Conservation (phyloP, 2,797 vertebrate genomes). For the Thripadectes ignobilis region DNA sequence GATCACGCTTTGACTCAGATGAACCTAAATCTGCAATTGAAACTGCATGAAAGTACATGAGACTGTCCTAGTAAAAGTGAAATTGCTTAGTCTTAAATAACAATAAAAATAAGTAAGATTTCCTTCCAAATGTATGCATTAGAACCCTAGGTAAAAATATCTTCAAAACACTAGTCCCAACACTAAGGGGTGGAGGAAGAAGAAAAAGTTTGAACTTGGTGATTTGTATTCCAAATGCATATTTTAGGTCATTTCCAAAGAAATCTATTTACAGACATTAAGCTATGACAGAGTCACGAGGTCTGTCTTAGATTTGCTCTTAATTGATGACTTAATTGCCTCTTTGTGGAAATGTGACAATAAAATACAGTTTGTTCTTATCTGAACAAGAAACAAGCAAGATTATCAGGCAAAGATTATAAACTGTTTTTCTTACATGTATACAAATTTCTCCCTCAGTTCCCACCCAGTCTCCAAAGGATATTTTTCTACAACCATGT, state of each 20-base stretch:
- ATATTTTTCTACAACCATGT: background rate
- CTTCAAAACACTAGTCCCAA: background rate
- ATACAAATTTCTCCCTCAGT: background rate
- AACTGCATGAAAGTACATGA: background rate
- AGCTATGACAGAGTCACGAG: background rate
- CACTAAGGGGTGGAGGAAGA: rapidly evolving
- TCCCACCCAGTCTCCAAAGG: background rate
- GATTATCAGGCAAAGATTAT: background rate
- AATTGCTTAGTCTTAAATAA: background rate
- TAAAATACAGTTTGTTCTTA: background rate
- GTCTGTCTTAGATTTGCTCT: background rate
- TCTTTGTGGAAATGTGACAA: background rate
- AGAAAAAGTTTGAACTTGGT: background rate
- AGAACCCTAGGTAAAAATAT: background rate
- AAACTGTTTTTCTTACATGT: background rate
- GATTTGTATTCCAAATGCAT: background rate
- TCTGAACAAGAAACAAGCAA: background rate
- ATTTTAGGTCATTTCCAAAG: background rate
- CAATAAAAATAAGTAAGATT: background rate
- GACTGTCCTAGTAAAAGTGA: background rate
- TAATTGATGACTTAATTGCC: background rate
- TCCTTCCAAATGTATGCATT: background rate
- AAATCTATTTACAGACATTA: background rate
- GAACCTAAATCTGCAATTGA: background rate
- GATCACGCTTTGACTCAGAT: background rate